phyloP scores from a whole-genome alignment of 2,113 vertebrate species.

The Micromys minutus region DNA sequence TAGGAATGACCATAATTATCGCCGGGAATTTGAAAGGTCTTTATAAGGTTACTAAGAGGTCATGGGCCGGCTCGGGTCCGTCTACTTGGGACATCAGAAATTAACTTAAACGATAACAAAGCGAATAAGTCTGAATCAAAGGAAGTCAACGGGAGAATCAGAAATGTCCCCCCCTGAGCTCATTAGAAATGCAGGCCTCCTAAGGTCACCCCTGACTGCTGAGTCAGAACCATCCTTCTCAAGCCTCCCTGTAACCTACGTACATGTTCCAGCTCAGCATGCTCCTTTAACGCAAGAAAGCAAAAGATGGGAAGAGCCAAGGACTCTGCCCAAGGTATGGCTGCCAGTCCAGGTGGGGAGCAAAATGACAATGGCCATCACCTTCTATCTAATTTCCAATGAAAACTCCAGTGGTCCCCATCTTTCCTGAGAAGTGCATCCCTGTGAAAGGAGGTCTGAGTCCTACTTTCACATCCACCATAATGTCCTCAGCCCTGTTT shows the following conservation, averaged over 20 bases:
- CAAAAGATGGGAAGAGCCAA: background rate
- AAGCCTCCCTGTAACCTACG: fast-evolving
- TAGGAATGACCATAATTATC: conserved; percentile 36
- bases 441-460: background rate
- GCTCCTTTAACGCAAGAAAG: background rate
- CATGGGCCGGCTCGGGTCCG: background rate
- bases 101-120: background rate
- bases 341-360: background rate
- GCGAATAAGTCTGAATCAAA: background rate
- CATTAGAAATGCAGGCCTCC: background rate
- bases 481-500: background rate
- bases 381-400: background rate
- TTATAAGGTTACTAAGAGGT: conserved; percentile 28
- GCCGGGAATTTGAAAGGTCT: conserved; percentile 52
- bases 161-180: background rate
- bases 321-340: background rate
- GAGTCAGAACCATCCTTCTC: background rate
- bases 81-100: background rate
- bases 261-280: too few species aligned
- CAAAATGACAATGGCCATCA: background rate
- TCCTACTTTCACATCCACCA: background rate
- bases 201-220: too few species aligned
- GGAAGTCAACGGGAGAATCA: background rate
- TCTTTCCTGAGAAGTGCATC: background rate
- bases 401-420: background rate